Conservation (phyloP, 2,113 vertebrate genomes). For the Anhinga anhinga region DNA sequence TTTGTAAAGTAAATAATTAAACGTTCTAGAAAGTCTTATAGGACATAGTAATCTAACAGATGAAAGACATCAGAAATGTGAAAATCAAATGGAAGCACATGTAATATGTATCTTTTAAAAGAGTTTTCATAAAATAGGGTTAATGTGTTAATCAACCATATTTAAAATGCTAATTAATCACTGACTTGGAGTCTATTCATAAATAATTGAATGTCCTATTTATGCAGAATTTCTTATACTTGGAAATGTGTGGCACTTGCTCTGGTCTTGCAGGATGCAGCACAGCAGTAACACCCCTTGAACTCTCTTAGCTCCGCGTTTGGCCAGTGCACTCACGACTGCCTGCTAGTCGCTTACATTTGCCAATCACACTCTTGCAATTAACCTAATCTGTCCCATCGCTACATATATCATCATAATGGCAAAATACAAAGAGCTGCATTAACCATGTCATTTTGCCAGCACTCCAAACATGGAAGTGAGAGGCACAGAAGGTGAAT, state of each 20-base stretch:
- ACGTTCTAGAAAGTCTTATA: slow-evolving; percentile 67
- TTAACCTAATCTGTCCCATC: not conserved
- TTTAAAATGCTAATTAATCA: slow-evolving; percentile 74
- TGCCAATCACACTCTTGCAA: not conserved
- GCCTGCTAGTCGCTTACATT: fast-evolving
- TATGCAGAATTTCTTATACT: slow-evolving; percentile 59
- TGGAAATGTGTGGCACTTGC: slow-evolving; percentile 5
- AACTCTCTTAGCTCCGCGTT: not conserved
- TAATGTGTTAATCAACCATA: slow-evolving; percentile 67
- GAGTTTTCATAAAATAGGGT: slow-evolving; percentile 67
- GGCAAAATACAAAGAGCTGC: not conserved
- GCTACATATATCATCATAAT: not conserved
- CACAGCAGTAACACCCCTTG: not conserved
- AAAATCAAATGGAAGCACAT: slow-evolving; percentile 56
- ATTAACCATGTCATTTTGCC: not conserved
- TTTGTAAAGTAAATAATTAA: slow-evolving; percentile 77
- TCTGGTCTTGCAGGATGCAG: slow-evolving; percentile 8
- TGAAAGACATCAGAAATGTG: slow-evolving; percentile 62
- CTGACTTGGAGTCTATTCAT: slow-evolving; percentile 57
- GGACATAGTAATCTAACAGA: slow-evolving; percentile 61
- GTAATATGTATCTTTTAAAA: slow-evolving; percentile 69
- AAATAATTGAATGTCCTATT: slow-evolving; percentile 69
- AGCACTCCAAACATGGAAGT: not conserved
- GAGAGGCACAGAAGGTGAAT: not conserved
- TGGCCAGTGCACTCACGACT: not conserved